Conservation (phyloP, 1,140 invertebrate species). For the Anastatus disparis region DNA sequence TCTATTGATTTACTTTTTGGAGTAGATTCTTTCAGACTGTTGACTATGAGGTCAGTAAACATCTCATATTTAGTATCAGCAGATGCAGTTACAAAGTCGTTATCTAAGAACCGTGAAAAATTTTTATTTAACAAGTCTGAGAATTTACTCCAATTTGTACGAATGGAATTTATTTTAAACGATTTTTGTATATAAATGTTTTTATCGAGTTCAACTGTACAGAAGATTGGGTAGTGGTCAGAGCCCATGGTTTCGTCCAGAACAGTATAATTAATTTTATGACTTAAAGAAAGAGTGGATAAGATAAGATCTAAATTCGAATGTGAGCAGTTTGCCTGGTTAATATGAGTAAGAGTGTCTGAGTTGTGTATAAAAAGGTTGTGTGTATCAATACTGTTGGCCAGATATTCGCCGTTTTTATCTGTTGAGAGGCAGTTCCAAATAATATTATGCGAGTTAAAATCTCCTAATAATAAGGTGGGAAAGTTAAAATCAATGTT, state of each 20-base stretch:
- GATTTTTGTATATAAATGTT: slow-evolving; percentile 21
- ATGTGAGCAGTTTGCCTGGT: not conserved
- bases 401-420: not conserved
- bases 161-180: slow-evolving; percentile 13
- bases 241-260: slow-evolving; percentile 49
- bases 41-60: no score
- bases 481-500: no score
- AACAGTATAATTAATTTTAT: slow-evolving; percentile 47
- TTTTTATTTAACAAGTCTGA: not conserved
- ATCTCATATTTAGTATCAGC: no score
- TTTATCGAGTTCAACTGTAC: slow-evolving; percentile 41
- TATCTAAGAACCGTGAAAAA: no score
- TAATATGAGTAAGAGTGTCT: not conserved
- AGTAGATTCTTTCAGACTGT: no score
- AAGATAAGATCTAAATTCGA: slow-evolving; percentile 33
- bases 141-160: not conserved
- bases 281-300: slow-evolving; percentile 40
- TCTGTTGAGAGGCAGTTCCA: not conserved
- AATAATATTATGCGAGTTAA: not conserved
- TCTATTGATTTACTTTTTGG: not conserved
- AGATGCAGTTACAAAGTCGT: no score
- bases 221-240: slow-evolving; percentile 53
- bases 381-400: not conserved
- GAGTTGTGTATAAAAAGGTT: not conserved
- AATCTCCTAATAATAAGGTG: not conserved